These are phyloP conservation scores for Cerastoderma edule DNA, from an alignment of 2,888 invertebrate genomes.

Conservation along the genomic window DNA sequence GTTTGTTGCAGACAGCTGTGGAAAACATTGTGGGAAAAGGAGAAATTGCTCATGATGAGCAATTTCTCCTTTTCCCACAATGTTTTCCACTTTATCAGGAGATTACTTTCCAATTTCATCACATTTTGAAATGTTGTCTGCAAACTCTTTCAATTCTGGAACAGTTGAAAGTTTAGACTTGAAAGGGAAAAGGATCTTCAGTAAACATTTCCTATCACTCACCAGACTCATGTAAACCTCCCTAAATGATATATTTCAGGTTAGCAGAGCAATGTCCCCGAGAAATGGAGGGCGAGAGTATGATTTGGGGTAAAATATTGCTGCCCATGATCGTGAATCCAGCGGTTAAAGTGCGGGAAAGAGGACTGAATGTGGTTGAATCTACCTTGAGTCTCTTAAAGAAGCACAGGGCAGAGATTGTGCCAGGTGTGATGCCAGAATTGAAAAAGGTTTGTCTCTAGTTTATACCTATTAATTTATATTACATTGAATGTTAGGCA, in stretches of 20 bases:
- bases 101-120: neutral
- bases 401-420: constrained; percentile 59
- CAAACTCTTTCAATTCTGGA: neutral
- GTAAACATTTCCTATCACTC: too few relatives aligned
- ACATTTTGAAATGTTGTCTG: neutral
- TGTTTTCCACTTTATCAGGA: neutral
- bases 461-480: neutral
- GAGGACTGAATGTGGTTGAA: constrained; percentile 67
- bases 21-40: too few relatives aligned
- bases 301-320: constrained; percentile 71
- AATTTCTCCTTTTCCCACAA: too few relatives aligned
- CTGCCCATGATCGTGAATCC: constrained; percentile 69
- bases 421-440: constrained; percentile 60
- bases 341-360: constrained; percentile 71
- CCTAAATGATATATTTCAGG: constrained; percentile 68
- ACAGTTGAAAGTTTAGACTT: neutral
- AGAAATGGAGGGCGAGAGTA: constrained; percentile 61
- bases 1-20: too few relatives aligned
- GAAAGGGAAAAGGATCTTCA: too few relatives aligned
- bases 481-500: too few relatives aligned
- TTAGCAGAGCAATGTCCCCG: constrained; percentile 71
- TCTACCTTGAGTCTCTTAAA: constrained; percentile 53
- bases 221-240: too few relatives aligned
- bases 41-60: too few relatives aligned
- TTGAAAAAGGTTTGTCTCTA: constrained; percentile 68